Conservation (phyloP, 2,113 vertebrate species). For the Microtus pennsylvanicus region DNA sequence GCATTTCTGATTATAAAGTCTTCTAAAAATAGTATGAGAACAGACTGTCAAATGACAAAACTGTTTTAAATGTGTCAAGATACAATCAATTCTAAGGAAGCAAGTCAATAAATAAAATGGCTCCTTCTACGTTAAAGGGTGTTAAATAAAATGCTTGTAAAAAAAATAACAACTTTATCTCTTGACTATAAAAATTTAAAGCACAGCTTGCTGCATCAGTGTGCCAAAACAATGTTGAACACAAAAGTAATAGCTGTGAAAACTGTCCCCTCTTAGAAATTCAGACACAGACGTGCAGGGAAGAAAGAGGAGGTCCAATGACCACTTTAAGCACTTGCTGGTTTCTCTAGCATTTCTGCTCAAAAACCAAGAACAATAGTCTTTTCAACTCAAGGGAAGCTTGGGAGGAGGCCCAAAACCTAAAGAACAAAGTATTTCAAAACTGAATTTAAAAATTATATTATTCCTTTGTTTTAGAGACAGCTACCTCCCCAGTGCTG, state of each 20-base stretch:
- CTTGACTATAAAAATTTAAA: not conserved
- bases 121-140: not conserved
- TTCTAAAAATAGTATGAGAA: constrained; percentile 72
- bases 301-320: not conserved
- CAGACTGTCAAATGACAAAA: constrained; percentile 56
- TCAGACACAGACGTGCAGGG: not conserved
- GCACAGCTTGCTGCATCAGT: not conserved
- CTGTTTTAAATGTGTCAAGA: constrained; percentile 66
- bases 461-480: not conserved
- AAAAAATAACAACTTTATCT: not conserved
- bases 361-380: not conserved
- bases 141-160: constrained; percentile 20
- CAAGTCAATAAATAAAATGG: constrained; percentile 15
- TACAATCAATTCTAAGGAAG: constrained; percentile 20
- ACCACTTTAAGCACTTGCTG: not conserved
- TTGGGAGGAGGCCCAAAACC: not conserved
- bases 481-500: not conserved
- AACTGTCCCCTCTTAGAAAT: not conserved
- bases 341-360: not conserved
- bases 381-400: not conserved
- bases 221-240: not conserved
- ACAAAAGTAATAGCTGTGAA: not conserved
- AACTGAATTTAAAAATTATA: not conserved
- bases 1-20: constrained; percentile 61
- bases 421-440: not conserved